Evolutionary conservation across 2,888 invertebrate species (phyloP).

Genomic region (Amiota mariae): DNA sequence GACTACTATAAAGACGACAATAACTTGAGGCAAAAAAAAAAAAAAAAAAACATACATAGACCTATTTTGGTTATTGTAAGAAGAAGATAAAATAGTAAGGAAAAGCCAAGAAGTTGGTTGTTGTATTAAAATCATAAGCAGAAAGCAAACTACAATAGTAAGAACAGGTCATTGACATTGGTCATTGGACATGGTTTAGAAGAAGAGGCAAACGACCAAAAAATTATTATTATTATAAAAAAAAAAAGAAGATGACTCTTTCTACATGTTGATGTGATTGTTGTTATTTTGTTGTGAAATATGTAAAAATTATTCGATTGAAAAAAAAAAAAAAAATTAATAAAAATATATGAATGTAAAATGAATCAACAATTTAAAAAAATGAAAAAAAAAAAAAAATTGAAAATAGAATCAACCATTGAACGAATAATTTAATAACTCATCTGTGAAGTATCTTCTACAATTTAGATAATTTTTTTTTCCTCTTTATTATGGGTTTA

Average conservation of each 20-base stretch:
- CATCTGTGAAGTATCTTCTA: too few relatives aligned
- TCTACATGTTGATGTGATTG: background rate
- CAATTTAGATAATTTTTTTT: too few relatives aligned
- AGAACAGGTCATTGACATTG: slow-evolving; percentile 16
- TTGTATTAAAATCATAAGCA: background rate
- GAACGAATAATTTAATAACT: too few relatives aligned
- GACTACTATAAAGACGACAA: background rate
- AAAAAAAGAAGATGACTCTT: background rate
- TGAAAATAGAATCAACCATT: too few relatives aligned
- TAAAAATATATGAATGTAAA: too few relatives aligned
- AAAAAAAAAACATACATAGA: background rate
- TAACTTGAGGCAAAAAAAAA: slow-evolving; percentile 8
- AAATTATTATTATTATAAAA: slow-evolving; percentile 8
- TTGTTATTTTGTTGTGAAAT: background rate
- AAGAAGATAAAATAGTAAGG: background rate
- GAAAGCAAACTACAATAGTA: background rate
- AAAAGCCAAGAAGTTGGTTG: background rate
- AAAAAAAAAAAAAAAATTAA: background rate
- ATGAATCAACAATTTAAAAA: too few relatives aligned
- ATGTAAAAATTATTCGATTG: background rate
- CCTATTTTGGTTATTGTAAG: background rate
- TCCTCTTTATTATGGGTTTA: too few relatives aligned
- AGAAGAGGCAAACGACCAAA: slow-evolving; percentile 22
- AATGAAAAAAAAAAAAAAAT: background rate
- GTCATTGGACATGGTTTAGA: too few relatives aligned